Percentiles rank a stretch among this genome's conserved stretches.
Conservation (phyloP, 2,797 vertebrate species). For the Taenioides sp. region DNA sequence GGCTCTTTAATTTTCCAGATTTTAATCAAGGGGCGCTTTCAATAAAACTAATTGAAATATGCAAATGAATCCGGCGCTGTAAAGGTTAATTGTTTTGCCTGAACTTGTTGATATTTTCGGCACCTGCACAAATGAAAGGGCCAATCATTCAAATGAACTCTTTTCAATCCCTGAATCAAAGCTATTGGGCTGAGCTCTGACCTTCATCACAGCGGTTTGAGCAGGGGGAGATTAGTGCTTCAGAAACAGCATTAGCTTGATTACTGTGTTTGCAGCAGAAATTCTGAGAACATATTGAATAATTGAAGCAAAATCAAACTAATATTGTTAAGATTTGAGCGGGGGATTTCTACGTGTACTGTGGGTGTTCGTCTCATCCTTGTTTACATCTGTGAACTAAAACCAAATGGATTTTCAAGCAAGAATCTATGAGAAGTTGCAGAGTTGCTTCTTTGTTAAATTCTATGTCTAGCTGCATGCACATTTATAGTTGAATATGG, state of each 20-base stretch:
- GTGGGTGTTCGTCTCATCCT: not conserved
- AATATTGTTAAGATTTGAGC: not conserved
- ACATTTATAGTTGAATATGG: no score
- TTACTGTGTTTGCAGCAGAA: conserved; percentile 30
- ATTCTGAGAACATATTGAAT: conserved; percentile 34
- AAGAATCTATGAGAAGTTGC: not conserved
- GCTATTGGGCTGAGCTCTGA: conserved; percentile 28
- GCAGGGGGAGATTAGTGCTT: conserved; percentile 21
- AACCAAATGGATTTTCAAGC: not conserved
- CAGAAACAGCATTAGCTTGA: conserved; percentile 41
- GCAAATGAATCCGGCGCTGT: conserved; percentile 40
- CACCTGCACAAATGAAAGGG: conserved; percentile 58
- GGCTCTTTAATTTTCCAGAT: not conserved
- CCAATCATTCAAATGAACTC: conserved; percentile 50
- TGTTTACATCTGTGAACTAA: no score
- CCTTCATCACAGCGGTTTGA: conserved; percentile 42
- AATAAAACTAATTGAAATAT: conserved; percentile 54
- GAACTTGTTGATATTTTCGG: conserved; percentile 63
- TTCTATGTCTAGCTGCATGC: not conserved
- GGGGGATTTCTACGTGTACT: conserved; percentile 6
- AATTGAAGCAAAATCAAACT: conserved; percentile 26
- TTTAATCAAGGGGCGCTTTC: conserved; percentile 22
- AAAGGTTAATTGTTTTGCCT: conserved; percentile 64
- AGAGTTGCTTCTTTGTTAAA: not conserved
- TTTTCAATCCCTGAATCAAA: conserved; percentile 34